Evolutionary conservation across 1,140 invertebrate species (phyloP), one percentile per base, ranked within the genome.

Genomic region (Plodia interpunctella): DNA sequence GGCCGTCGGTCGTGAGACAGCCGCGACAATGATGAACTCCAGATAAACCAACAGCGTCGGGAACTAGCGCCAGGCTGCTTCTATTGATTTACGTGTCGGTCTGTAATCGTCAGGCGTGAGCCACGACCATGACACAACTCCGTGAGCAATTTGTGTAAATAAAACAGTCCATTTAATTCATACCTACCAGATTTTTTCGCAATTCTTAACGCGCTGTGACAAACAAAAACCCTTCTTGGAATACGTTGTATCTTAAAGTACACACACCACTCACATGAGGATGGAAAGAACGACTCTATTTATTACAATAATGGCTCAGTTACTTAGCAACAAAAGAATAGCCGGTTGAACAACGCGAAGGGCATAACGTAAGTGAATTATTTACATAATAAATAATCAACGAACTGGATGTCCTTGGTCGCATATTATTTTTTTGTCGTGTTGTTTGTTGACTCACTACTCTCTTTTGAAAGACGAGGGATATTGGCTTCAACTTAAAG

Each of bases 101-200:
- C 38, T 52, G 60, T 25, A 25, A 53, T 53, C 51, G 59, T 60
- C 62, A 59, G 55, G 62, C 57, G 60, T 66, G 65, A 59, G 57
- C 55, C 57, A 62, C 65, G 65, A 61, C 55, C 57, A 62, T 60
- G 65, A 61, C 59, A 57, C 65, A 60, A 53, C 20, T 53, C 21
- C 51, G 51, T 53, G 51, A 53, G 10, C 21, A 11, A 53, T 21
- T 53, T 53, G 21, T 20, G 19, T 53, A 20, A 44, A 44, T 44
- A 44, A 44, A 44, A 44, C 38, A 3, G 8, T 17, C 13, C 13
- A n/a, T 1, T 44, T 44, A 15, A 5, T 44, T 44, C 10, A 44
- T 44, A 2, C n/a, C 8, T 44, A 2, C n/a, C 8, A 10, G 30
- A 5, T 15, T 15, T 44, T 44, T 44, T 44, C 38, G 15, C 38